These are phyloP conservation scores for Theropithecus gelada DNA, from an alignment of 2,113 vertebrate species.

Conservation along the genomic window DNA sequence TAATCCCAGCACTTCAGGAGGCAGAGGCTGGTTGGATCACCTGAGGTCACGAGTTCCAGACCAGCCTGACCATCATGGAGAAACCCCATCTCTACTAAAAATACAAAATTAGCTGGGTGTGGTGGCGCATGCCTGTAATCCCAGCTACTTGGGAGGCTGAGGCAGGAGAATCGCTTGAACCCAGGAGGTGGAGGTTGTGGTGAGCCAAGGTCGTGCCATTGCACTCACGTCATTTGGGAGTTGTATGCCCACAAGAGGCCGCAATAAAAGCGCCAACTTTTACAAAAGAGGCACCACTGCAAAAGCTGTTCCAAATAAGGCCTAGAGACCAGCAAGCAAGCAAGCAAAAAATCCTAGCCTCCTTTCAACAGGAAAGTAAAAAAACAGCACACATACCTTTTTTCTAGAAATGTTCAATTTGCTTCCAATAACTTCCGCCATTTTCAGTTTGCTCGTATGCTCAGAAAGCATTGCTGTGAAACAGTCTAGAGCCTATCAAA, in stretches of 20 bases:
- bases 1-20: too few species aligned
- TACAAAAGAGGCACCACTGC: not conserved
- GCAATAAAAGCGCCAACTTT: not conserved
- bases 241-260: not conserved
- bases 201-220: too few species aligned
- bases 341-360: not conserved
- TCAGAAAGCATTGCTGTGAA: constrained; percentile 96
- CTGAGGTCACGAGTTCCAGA: too few species aligned
- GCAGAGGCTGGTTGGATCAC: too few species aligned
- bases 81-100: too few species aligned
- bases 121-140: too few species aligned
- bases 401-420: constrained; percentile 97
- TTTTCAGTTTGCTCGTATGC: constrained; percentile 86
- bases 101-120: too few species aligned
- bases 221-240: too few species aligned
- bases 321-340: not conserved
- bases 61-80: too few species aligned
- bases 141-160: too few species aligned
- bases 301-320: not conserved
- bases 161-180: too few species aligned
- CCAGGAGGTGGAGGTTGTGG: too few species aligned
- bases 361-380: not conserved
- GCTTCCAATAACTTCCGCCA: constrained; percentile 95
- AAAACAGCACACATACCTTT: constrained; percentile 86
- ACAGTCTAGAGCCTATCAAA: constrained; percentile 94